Conservation (phyloP, 2,797 vertebrate genomes). For the Gambusia yucatana region DNA sequence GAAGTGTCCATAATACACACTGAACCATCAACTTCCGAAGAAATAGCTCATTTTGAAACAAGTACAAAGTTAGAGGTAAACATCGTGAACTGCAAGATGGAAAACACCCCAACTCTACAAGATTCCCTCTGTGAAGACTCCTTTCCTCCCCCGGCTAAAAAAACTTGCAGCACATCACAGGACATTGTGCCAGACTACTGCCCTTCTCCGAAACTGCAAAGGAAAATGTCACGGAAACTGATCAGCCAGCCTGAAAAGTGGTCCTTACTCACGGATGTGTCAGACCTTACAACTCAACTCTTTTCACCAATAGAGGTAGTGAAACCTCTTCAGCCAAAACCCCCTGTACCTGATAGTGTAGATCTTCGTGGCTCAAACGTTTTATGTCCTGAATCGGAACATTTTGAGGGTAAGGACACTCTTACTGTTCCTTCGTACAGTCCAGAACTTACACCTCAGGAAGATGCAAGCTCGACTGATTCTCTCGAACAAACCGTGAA, state of each 20-base stretch:
- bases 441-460: constrained; percentile 13
- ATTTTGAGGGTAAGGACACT: constrained; percentile 18
- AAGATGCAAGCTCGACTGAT: constrained; percentile 22
- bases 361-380: constrained; percentile 29
- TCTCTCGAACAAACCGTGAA: constrained; percentile 48
- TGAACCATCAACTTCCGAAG: constrained; percentile 34
- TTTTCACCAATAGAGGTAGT: constrained; percentile 75
- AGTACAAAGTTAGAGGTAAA: constrained; percentile 52
- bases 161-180: constrained; percentile 80
- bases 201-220: constrained; percentile 81
- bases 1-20: constrained; percentile 20
- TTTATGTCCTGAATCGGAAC: constrained; percentile 28
- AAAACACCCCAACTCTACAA: constrained; percentile 44
- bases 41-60: constrained; percentile 43
- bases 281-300: constrained; percentile 72
- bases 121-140: constrained; percentile 73
- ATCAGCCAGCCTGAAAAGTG: constrained; percentile 74
- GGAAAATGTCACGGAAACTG: constrained; percentile 84
- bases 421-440: constrained; percentile 8
- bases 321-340: constrained; percentile 54
- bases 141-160: constrained; percentile 83
- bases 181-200: constrained; percentile 78
- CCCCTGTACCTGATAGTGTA: constrained; percentile 24
- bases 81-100: constrained; percentile 42
- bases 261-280: constrained; percentile 70